Conservation (phyloP, 1,140 invertebrate species). For the Tetraneura akinire region DNA sequence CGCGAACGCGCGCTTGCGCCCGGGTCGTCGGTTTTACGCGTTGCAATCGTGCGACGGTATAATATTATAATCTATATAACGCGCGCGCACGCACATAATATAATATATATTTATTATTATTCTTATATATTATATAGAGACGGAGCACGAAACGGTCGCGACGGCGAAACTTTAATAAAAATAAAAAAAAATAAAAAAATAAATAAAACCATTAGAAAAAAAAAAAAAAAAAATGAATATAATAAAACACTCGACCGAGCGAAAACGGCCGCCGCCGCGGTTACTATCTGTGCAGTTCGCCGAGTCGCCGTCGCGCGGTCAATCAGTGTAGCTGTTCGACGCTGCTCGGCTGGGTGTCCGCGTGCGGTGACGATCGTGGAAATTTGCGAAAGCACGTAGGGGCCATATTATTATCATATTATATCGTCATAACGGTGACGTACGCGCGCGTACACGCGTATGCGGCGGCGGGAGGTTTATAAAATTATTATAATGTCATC, state of each 20-base stretch:
- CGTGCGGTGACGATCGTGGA: not conserved
- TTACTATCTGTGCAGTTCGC: conserved; percentile 5
- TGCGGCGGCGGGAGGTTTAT: not conserved
- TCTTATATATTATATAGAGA: not conserved
- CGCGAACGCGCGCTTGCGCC: not conserved
- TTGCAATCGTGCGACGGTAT: not conserved
- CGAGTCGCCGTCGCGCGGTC: not conserved
- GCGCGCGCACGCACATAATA: too few relatives aligned
- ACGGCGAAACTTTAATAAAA: conserved; percentile 4
- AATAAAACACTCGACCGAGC: conserved; percentile 13
- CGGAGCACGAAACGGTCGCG: not conserved
- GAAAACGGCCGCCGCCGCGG: conserved; percentile 4
- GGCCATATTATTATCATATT: too few relatives aligned
- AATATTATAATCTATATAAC: too few relatives aligned
- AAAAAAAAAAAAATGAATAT: conserved; percentile 9
- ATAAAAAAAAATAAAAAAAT: conserved; percentile 18
- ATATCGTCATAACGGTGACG: not conserved
- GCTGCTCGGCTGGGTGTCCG: not conserved
- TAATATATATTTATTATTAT: too few relatives aligned
- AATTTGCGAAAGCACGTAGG: not conserved
- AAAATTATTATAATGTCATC: too few relatives aligned
- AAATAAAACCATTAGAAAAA: too few relatives aligned
- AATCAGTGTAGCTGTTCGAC: conserved; percentile 15
- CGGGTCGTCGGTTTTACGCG: conserved; percentile 8
- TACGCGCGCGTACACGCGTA: not conserved